Conservation (phyloP, 2,888 invertebrate genomes). For the Serripes groenlandicus region DNA sequence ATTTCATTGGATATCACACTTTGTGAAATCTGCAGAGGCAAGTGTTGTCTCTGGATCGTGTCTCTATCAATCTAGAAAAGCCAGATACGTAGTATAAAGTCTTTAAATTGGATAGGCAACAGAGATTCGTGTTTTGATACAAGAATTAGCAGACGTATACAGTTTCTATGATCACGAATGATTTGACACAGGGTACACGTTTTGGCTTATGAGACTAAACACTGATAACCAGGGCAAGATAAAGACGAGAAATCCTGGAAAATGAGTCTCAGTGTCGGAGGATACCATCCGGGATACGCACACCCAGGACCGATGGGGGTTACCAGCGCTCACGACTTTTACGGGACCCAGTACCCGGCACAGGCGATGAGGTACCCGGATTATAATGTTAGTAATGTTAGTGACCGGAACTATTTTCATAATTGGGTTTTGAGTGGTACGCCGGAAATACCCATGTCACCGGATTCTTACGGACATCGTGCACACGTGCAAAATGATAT, state of each 20-base stretch:
- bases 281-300: conserved; percentile 81
- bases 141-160: conserved; percentile 62
- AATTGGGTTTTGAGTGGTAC: conserved; percentile 81
- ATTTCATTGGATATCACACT: conserved; percentile 64
- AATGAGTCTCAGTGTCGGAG: conserved; percentile 83
- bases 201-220: conserved; percentile 68
- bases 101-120: conserved; percentile 65
- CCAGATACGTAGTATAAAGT: conserved; percentile 57
- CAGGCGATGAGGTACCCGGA: conserved; percentile 76
- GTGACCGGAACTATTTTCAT: conserved; percentile 78
- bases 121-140: conserved; percentile 70
- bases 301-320: conserved; percentile 82
- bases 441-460: conserved; percentile 77
- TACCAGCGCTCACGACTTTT: conserved; percentile 76
- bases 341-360: conserved; percentile 74
- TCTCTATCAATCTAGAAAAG: conserved; percentile 46
- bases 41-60: conserved; percentile 58
- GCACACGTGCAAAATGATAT: conserved; percentile 60
- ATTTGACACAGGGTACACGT: conserved; percentile 64
- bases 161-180: conserved; percentile 62
- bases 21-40: conserved; percentile 47
- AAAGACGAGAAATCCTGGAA: conserved; percentile 57
- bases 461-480: conserved; percentile 70
- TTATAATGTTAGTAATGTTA: conserved; percentile 64
- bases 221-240: conserved; percentile 64